Evolutionary conservation across 2,113 vertebrate species (phyloP).

Genomic region (Orycteropus afer): DNA sequence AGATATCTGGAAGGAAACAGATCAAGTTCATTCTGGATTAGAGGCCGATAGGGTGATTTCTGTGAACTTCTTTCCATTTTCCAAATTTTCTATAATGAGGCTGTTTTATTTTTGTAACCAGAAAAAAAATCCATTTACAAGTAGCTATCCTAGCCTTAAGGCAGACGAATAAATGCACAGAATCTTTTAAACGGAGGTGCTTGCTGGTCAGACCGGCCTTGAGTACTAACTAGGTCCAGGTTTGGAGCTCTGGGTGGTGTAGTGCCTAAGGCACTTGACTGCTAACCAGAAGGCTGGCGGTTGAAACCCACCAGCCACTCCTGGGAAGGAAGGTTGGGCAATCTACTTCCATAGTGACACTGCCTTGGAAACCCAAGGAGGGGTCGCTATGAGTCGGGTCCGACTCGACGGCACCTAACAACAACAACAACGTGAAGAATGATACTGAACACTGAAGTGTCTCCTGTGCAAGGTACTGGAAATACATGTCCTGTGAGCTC

Average conservation of each 20-base stretch:
- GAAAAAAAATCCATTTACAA: neutral
- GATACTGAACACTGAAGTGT: neutral
- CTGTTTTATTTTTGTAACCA: constrained; percentile 5
- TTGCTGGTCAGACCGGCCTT: neutral
- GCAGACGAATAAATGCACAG: neutral
- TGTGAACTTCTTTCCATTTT: constrained; percentile 23
- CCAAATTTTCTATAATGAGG: neutral
- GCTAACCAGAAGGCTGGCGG: no score
- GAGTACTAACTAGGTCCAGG: neutral
- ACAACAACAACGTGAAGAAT: neutral
- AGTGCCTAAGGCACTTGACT: no score
- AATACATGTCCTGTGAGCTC: no score
- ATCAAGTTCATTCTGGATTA: neutral
- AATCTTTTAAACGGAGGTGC: neutral
- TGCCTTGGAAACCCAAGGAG: no score
- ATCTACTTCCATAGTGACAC: no score
- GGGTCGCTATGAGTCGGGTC: no score
- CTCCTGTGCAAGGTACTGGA: neutral
- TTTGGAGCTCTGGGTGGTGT: no score
- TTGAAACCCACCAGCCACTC: no score
- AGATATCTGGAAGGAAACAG: neutral
- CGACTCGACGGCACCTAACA: no score
- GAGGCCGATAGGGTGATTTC: neutral
- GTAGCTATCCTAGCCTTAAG: neutral
- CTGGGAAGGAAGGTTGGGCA: no score